A percentile compares a stretch with the other conserved stretches of the same genome.
Evolutionary conservation across 2,113 vertebrate species (phyloP).

Genomic region (Carollia perspicillata): DNA sequence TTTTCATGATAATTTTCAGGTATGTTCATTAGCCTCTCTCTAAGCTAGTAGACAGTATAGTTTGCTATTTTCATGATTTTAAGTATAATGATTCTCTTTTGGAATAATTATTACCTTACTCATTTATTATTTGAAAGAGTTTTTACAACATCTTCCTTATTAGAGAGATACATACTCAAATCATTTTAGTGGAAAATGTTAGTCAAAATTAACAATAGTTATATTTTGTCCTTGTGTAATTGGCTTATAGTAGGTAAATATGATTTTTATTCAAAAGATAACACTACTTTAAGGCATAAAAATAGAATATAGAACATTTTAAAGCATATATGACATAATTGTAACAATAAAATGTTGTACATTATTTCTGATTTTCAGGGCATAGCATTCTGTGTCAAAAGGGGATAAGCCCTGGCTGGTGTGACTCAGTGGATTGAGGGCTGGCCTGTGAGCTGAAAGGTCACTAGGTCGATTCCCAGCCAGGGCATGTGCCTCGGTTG

Average conservation of each 20-base stretch:
- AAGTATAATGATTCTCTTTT: neutral
- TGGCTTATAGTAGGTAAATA: neutral
- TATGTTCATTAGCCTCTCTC: neutral
- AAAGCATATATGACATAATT: neutral
- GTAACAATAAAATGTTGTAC: neutral
- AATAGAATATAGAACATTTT: conserved; percentile 20
- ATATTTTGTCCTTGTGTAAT: neutral
- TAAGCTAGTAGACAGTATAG: neutral
- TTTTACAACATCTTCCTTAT: neutral
- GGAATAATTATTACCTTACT: neutral
- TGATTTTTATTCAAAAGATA: conserved; percentile 9
- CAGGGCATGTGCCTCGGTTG: too few species aligned
- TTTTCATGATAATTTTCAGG: conserved; percentile 1
- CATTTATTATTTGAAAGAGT: neutral
- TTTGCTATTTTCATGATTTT: neutral
- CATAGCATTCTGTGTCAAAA: conserved; percentile 5
- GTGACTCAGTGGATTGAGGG: too few species aligned
- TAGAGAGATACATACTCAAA: neutral
- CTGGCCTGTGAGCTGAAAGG: too few species aligned
- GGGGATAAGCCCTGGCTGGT: neutral
- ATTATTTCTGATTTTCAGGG: conserved; percentile 2
- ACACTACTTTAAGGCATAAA: neutral
- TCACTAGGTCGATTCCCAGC: too few species aligned
- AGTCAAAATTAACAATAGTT: conserved; percentile 2
- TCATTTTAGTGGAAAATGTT: conserved; percentile 24